Percentiles rank a stretch among this genome's conserved stretches.
Evolutionary conservation across 1,140 invertebrate genomes (phyloP).

Genomic region (Caenorhabditis latens): DNA sequence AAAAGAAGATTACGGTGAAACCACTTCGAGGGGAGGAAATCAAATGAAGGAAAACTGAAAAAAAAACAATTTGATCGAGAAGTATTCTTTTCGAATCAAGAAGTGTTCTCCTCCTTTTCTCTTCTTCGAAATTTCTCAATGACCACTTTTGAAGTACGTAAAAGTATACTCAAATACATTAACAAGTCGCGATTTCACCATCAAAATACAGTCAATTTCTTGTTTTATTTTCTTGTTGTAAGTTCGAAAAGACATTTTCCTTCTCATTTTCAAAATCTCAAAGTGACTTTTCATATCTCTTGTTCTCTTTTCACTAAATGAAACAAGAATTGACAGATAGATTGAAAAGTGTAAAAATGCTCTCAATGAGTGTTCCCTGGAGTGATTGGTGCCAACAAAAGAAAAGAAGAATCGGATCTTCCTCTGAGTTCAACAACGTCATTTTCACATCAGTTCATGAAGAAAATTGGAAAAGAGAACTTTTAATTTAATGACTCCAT

Average conservation of each 20-base stretch:
- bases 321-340: not conserved
- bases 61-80: not conserved
- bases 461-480: constrained; percentile 8
- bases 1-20: not conserved
- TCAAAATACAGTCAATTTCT: not conserved
- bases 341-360: not conserved
- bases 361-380: constrained; percentile 20
- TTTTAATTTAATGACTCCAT: constrained; percentile 22
- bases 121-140: constrained; percentile 30
- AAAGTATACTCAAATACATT: not conserved
- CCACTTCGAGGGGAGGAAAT: not conserved
- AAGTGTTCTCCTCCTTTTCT: not conserved
- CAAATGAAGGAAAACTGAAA: not conserved
- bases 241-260: not conserved
- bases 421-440: not conserved
- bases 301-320: constrained; percentile 3
- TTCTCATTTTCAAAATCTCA: constrained; percentile 36
- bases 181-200: constrained; percentile 7
- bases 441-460: constrained; percentile 20
- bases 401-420: not conserved
- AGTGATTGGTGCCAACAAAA: not conserved
- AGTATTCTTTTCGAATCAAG: not conserved
- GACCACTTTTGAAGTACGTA: constrained; percentile 29
- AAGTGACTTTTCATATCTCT: constrained; percentile 17
- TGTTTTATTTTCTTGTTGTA: not conserved